Percentiles rank a stretch among this genome's conserved stretches.
Conservation (phyloP, 2,113 vertebrate species). For the Heloderma charlesbogerti region DNA sequence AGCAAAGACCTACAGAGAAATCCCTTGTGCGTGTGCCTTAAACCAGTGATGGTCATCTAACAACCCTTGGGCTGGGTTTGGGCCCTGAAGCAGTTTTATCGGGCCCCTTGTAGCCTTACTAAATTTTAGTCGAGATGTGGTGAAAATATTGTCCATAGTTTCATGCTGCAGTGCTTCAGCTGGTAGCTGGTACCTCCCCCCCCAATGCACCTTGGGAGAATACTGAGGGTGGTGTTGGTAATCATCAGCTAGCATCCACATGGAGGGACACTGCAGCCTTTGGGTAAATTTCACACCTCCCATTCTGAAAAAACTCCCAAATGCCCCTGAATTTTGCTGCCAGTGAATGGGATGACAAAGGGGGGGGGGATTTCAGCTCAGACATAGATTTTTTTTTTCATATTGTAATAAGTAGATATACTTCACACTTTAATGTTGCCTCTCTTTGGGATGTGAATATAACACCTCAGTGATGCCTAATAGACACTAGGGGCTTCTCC, state of each 20-base stretch:
- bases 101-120: background rate
- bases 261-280: no score
- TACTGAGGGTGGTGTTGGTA: background rate
- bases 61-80: background rate
- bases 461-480: background rate
- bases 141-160: background rate
- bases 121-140: background rate
- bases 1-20: background rate
- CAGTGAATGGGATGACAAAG: background rate
- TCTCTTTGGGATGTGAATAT: background rate
- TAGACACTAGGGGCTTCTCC: no score
- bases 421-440: background rate
- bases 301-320: background rate
- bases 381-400: background rate
- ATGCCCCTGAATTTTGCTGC: background rate
- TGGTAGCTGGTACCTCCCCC: no score
- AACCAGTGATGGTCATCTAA: constrained; percentile 2
- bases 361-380: background rate
- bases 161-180: background rate
- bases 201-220: background rate
- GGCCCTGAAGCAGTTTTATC: background rate
- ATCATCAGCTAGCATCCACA: background rate
- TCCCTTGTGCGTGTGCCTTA: background rate
- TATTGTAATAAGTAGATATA: background rate
- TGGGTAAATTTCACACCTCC: no score